Percentiles rank a stretch among this genome's conserved stretches.
phyloP scores from a whole-genome alignment of 1,140 invertebrate genomes.

The Drosophila nebulosa region DNA sequence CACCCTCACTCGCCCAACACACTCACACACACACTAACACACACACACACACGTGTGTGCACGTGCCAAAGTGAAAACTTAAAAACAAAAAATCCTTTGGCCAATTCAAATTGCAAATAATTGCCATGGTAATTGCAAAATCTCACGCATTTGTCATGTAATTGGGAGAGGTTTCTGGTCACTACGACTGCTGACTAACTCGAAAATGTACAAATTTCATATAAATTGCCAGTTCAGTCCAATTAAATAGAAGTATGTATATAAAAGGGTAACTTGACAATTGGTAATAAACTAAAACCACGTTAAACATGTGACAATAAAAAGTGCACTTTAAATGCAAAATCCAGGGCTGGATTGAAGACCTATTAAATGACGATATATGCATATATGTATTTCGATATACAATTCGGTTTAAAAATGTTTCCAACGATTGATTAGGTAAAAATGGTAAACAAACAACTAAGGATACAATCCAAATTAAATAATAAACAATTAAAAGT shows the following conservation, averaged over 20 bases:
- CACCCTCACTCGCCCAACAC: too few species aligned
- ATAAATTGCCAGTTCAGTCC: neutral
- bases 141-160: constrained; percentile 62
- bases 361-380: too few species aligned
- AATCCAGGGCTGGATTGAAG: neutral
- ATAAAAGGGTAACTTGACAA: neutral
- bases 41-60: constrained; percentile 2
- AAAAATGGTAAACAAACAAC: too few species aligned
- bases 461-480: too few species aligned
- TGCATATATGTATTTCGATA: too few species aligned
- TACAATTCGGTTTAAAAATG: too few species aligned
- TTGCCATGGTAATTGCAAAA: constrained; percentile 67
- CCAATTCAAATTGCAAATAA: constrained; percentile 75
- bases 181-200: constrained; percentile 31
- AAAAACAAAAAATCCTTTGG: constrained; percentile 47
- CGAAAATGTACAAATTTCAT: neutral
- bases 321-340: neutral
- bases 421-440: too few species aligned
- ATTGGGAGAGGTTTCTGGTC: constrained; percentile 44
- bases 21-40: neutral
- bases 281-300: constrained; percentile 5
- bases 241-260: neutral
- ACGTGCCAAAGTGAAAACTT: constrained; percentile 56
- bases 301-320: neutral
- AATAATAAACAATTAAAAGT: too few species aligned